phyloP scores from a whole-genome alignment of 2,797 vertebrate species.

The Argya squamiceps region DNA sequence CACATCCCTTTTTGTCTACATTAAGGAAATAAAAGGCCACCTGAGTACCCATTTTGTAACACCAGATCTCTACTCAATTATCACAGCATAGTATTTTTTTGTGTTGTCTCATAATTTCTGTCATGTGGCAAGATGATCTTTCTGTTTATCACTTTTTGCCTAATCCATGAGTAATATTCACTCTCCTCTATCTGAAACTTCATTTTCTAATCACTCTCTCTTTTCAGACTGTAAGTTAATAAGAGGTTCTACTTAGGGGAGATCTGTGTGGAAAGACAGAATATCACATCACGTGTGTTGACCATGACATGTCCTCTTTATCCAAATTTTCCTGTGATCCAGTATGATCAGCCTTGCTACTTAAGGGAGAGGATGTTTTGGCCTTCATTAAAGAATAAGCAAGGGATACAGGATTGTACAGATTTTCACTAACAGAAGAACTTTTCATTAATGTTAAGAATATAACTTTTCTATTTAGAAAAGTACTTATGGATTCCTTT shows the following conservation, averaged over 20 bases:
- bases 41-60: neutral
- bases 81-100: neutral
- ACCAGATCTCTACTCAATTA: neutral
- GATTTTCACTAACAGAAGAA: neutral
- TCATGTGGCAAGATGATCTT: neutral
- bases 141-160: neutral
- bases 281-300: fast-evolving
- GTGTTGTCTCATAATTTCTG: neutral
- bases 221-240: neutral
- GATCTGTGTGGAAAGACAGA: neutral
- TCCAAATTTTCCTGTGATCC: neutral
- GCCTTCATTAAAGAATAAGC: neutral
- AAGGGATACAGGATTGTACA: neutral
- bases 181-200: neutral
- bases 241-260: neutral
- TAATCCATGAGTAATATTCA: neutral
- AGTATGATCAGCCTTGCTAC: neutral
- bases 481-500: neutral
- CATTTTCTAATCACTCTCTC: neutral
- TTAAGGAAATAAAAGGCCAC: neutral
- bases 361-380: neutral
- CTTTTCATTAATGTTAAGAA: neutral
- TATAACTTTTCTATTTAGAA: neutral
- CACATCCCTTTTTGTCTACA: neutral
- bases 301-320: neutral